Evolutionary conservation across 1,140 invertebrate species (phyloP).

Genomic region (Drosophila melanogaster): Release_6_plus_ISO1_MT NC_004354.4:15761001-15761500

Average conservation of each 20-base stretch:
- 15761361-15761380: constrained; percentile 18
- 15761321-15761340: constrained; percentile 41
- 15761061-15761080: too few species aligned
- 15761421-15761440: constrained; percentile 32
- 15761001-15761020: too few species aligned
- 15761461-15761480: constrained; percentile 81
- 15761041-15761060: too few species aligned
- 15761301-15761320: constrained; percentile 6
- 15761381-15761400: not conserved
- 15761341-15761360: constrained; percentile 15
- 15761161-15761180: too few species aligned
- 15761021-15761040: too few species aligned
- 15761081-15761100: too few species aligned
- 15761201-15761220: too few species aligned
- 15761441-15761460: constrained; percentile 55
- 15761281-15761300: constrained; percentile 4
- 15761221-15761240: too few species aligned
- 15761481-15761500: constrained; percentile 84
- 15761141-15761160: too few species aligned
- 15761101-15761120: too few species aligned
- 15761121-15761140: too few species aligned
- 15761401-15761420: not conserved
- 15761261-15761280: not conserved
- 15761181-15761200: too few species aligned
- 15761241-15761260: not conserved